Base-by-base conservation (phyloP, 2,797 vertebrate species). In the Coccyzus lansbergi region DNA sequence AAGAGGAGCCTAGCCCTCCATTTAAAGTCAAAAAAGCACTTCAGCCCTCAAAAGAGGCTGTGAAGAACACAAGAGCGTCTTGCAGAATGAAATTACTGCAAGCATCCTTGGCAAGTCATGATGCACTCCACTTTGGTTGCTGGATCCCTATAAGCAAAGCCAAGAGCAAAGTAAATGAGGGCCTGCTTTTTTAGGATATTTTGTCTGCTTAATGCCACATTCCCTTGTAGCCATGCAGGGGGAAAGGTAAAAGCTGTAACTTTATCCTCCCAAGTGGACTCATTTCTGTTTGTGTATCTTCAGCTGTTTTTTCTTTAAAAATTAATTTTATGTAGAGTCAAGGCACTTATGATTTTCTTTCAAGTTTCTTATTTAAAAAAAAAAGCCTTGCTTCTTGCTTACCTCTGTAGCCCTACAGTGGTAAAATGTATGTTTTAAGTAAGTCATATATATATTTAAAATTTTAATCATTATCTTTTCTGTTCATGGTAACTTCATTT, bases 381-480 rank as follows among this genome's bases (percentile, higher is more conserved):
- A 46, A 62, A 70, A 65, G 52, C 34, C 17, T n/a, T n/a, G n/a
- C n/a, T n/a, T n/a, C 21, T 77, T 6, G 6, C 28, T 80, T 59
- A 69, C 20, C 33, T 40, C 48, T 69, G 62, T 44, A 40, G 62
- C 55, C 31, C 70, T 63, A 17, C 21, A 83, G 69, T 83, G 75
- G 83, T 68, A 58, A 94, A 92, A 83, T 84, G 10, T 65, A 19
- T 74, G 89, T 65, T 88, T 94, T 89, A 60, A 91, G 49, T n/a
- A 83, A 69, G n/a, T 55, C 26, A 19, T 65, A 46, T 46, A 69
- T 48, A 46, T 49, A 17, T 26, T 18, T 36, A 26, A 19, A 28
- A 80, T 82, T 89, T 62, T 80, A 82, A 89, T 86, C 15, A 46
- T 83, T 65, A 85, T 83, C 81, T 78, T 80, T 80, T 87, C 79